Base-by-base conservation (phyloP, 2,113 vertebrate species). In the Brachirus orientalis region DNA sequence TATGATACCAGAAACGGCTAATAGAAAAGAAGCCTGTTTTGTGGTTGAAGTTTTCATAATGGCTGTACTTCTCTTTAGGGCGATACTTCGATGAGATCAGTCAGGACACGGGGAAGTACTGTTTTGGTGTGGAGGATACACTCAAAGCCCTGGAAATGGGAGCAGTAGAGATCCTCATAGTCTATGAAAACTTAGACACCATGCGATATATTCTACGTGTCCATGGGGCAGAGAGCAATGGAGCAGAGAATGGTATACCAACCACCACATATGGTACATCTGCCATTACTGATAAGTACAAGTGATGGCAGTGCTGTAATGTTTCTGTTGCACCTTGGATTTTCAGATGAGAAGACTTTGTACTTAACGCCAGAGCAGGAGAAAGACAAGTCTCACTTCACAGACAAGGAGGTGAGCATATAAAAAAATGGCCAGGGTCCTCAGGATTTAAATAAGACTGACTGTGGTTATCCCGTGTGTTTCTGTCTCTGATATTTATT, bases 331-430 rank as follows among this genome's bases (percentile, higher is more conserved):
- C 13, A 72, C 18, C 45, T 48, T 17, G 71, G 6, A 20, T 41
- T 86, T 89, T 60, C 83, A 98, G 98, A 98, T 86, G 97, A 98
- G 86, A 99, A 99, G 92, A 96, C 95, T 85, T 94, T 99, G 77
- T 98, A 98, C 91, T 92, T 99, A 90, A 99, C 97, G 85, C 97
- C 96, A 79, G 97, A 99, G 79, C 98, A 99, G 81, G 98, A 99
- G 90, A 99, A 99, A 91, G 98, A 99, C 93, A 99, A 99, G 90
- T 99, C 98, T 77, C 98, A 99, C 91, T 99, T 99, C 92, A 98
- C 95, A 94, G 98, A 99, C 88, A 99, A 98, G 92, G 98, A 99
- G 96, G 98, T 98, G 90, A 86, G 91, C 12, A 6, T n/a, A 12
- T 16, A 6, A 43, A 14, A 44, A 10, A 16, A 45, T 40, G 7